Evolutionary conservation across 1,140 invertebrate genomes (phyloP).

Genomic region (Pteromalus puparum): DNA sequence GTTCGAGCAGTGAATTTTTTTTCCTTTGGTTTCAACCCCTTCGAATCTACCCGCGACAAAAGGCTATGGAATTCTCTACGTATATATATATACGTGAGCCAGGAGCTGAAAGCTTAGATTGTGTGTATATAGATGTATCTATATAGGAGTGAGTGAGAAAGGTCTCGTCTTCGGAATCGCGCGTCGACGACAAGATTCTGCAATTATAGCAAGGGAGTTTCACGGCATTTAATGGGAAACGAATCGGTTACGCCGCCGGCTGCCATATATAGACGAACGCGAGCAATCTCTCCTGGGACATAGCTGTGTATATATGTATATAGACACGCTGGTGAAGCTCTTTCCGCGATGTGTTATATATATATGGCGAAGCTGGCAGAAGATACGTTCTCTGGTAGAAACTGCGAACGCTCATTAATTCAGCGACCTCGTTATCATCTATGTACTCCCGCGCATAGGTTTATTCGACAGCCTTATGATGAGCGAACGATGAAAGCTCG

Average conservation of each 20-base stretch:
- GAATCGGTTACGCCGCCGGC: constrained; percentile 30
- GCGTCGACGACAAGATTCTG: constrained; percentile 64
- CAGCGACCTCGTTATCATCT: not conserved
- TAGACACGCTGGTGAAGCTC: no score
- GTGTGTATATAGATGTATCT: no score
- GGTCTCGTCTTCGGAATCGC: not conserved
- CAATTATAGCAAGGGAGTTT: constrained; percentile 65
- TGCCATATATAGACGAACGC: not conserved
- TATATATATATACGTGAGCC: no score
- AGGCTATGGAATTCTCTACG: no score
- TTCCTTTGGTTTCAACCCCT: not conserved
- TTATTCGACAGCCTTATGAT: not conserved
- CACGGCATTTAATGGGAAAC: constrained; percentile 36
- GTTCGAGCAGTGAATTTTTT: not conserved
- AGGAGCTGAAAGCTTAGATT: no score
- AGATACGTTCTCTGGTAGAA: not conserved
- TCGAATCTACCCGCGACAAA: not conserved
- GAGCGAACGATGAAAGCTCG: not conserved
- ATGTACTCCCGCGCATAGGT: not conserved
- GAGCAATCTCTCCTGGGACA: no score
- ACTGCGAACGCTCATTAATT: not conserved
- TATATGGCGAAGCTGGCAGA: no score
- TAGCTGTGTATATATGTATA: no score
- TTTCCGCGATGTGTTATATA: no score
- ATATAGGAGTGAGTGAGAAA: not conserved